phyloP scores from a whole-genome alignment of 2,113 vertebrate genomes.

The Channa maculata region DNA sequence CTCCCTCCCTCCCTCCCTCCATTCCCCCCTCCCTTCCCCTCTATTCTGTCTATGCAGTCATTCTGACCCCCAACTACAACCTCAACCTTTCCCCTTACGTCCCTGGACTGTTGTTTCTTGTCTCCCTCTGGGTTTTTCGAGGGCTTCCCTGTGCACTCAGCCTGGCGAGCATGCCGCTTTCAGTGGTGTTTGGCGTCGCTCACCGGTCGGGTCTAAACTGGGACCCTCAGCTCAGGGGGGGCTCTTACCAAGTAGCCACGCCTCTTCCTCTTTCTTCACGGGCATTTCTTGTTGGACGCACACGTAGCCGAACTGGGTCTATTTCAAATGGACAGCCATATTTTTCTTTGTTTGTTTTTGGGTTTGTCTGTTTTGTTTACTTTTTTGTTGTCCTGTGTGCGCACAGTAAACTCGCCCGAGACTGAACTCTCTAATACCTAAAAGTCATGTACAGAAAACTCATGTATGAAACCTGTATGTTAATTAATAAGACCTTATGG shows the following conservation, averaged over 20 bases:
- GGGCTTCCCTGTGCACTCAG: slow-evolving; percentile 36
- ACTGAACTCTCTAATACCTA: slow-evolving; percentile 76
- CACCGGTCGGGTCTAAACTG: slow-evolving; percentile 26
- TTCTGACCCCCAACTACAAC: slow-evolving; percentile 70
- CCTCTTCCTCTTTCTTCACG: slow-evolving; percentile 79
- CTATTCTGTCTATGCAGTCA: slow-evolving; percentile 82
- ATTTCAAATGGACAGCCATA: slow-evolving; percentile 74
- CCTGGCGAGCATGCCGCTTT: slow-evolving; percentile 31
- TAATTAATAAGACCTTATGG: slow-evolving; percentile 82
- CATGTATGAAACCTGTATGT: slow-evolving; percentile 82
- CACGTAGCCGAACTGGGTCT: slow-evolving; percentile 71
- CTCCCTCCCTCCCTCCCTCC: slow-evolving; percentile 7
- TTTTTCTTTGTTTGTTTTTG: slow-evolving; percentile 53
- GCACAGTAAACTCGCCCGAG: slow-evolving; percentile 64
- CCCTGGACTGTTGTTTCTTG: slow-evolving; percentile 67
- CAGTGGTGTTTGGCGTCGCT: slow-evolving; percentile 4
- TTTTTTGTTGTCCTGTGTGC: slow-evolving; percentile 53
- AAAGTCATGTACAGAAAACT: slow-evolving; percentile 79
- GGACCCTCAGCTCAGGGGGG: slow-evolving; percentile 68
- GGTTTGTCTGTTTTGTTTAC: slow-evolving; percentile 31
- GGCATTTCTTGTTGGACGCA: slow-evolving; percentile 79
- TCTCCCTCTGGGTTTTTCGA: slow-evolving; percentile 52
- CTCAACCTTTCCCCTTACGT: slow-evolving; percentile 51
- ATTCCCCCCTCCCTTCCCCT: slow-evolving; percentile 38
- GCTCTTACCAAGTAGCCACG: slow-evolving; percentile 73